Conservation (phyloP, 1,140 invertebrate species). For the Aphidius ervi region DNA sequence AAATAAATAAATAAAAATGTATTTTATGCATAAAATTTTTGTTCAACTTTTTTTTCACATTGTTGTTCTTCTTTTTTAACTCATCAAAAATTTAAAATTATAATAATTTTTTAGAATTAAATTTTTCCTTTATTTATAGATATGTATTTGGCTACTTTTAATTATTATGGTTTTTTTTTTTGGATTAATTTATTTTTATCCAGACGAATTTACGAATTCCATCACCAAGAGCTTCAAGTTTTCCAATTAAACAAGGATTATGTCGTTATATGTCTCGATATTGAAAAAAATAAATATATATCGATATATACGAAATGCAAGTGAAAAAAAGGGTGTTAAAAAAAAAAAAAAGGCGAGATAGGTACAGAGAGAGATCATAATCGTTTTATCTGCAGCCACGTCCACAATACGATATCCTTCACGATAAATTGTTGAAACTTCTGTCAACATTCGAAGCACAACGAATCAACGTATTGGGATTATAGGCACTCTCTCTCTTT, state of each 20-base stretch:
- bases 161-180: background rate
- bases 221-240: constrained; percentile 34
- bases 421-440: constrained; percentile 35
- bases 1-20: constrained; percentile 1
- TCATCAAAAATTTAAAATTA: background rate
- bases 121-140: background rate
- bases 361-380: constrained; percentile 15
- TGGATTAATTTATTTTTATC: constrained; percentile 11
- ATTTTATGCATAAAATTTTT: constrained; percentile 1
- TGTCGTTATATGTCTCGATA: constrained; percentile 51
- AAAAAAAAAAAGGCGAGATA: constrained; percentile 16
- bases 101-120: background rate
- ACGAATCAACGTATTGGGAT: constrained; percentile 28
- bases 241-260: constrained; percentile 53
- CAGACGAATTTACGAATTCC: constrained; percentile 16
- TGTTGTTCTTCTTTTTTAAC: background rate
- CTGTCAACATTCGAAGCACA: constrained; percentile 41
- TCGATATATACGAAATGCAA: constrained; percentile 32
- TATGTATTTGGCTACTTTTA: background rate
- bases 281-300: constrained; percentile 45
- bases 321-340: constrained; percentile 7
- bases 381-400: constrained; percentile 14
- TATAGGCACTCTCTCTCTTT: constrained; percentile 19
- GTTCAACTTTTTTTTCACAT: background rate
- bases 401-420: constrained; percentile 15